Evolutionary conservation across 2,888 invertebrate species (phyloP).

Genomic region (Lingula anatina): DNA sequence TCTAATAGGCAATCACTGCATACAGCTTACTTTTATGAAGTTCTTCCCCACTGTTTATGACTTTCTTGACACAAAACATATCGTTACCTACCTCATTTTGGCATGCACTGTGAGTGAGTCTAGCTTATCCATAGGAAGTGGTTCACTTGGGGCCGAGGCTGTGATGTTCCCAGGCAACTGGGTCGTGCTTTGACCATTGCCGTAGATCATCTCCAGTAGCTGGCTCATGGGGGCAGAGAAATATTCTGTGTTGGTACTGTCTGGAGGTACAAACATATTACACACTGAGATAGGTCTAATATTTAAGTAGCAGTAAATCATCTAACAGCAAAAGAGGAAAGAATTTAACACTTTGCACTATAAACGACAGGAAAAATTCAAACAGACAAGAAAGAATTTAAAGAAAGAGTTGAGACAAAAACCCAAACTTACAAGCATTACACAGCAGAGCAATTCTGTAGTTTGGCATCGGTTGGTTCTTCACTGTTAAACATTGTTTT

Average conservation of each 20-base stretch:
- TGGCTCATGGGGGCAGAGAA: conserved; percentile 89
- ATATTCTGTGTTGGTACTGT: conserved; percentile 77
- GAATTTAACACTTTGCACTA: too few relatives aligned
- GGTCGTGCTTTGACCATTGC: conserved; percentile 41
- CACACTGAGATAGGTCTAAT: too few relatives aligned
- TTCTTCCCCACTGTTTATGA: not conserved
- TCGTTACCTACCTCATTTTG: conserved; percentile 69
- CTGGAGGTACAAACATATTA: conserved; percentile 27
- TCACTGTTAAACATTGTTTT: conserved; percentile 61
- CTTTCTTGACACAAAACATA: not conserved
- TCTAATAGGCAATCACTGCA: not conserved
- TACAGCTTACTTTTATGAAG: not conserved
- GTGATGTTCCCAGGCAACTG: conserved; percentile 51
- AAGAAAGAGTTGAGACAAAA: not conserved
- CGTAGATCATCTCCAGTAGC: conserved; percentile 77
- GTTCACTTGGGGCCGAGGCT: conserved; percentile 69
- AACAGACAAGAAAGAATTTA: not conserved
- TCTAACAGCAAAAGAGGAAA: too few relatives aligned
- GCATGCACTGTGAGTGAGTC: conserved; percentile 93
- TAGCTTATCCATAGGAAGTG: conserved; percentile 84
- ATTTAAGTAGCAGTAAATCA: too few relatives aligned
- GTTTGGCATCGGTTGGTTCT: conserved; percentile 61
- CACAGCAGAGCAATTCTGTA: conserved; percentile 87
- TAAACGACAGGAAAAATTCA: too few relatives aligned
- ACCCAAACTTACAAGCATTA: conserved; percentile 67